Evolutionary conservation across 2,888 invertebrate species (phyloP), one percentile per base, ranked within the genome.

Genomic region (Platypus cylindrus): DNA sequence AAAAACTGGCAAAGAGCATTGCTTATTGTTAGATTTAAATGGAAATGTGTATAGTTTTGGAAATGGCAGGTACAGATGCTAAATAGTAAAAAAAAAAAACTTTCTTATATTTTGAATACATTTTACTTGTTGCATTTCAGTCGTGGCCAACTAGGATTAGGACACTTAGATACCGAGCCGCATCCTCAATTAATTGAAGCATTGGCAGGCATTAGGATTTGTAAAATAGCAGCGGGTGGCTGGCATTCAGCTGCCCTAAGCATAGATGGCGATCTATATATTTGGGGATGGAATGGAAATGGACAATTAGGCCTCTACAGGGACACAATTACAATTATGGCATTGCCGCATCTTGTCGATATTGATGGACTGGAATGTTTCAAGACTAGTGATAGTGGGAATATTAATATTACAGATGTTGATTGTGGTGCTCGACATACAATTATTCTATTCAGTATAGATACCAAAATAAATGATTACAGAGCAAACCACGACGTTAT

Each of bases 211-310:
- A 65, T 91, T 13, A 71, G 70, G 53, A 73, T 90, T 36, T 59
- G 61, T 1, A 65, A 71, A 51, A 75, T 91, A 33, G 69, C 78
- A 29, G 78, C 83, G 23, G 86, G 85, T 5, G 87, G 86, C 7
- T 93, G 90, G 90, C 90, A 91, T 58, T 79, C 78, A 34, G 70
- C 78, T 32, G 86, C 79, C 7, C 56, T 89, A 5, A 85, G 84
- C 46, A 68, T 72, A 50, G 71, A 69, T 58, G 89, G 87, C 9
- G 90, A 90, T 56, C 53, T 90, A 0, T 93, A 90, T 55, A 68
- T 73, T 2, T 93, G 93, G 91, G 93, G 93, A 5, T 89, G 84
- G 79, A 93, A 93, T 62, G 76, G 80, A 41, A 73, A 72, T 50
- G 90, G 91, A 0, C 89, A 93, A 59, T 62, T 93, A 11, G 91